Conservation (phyloP, 2,888 invertebrate species). For the Chrysotoxum bicinctum region DNA sequence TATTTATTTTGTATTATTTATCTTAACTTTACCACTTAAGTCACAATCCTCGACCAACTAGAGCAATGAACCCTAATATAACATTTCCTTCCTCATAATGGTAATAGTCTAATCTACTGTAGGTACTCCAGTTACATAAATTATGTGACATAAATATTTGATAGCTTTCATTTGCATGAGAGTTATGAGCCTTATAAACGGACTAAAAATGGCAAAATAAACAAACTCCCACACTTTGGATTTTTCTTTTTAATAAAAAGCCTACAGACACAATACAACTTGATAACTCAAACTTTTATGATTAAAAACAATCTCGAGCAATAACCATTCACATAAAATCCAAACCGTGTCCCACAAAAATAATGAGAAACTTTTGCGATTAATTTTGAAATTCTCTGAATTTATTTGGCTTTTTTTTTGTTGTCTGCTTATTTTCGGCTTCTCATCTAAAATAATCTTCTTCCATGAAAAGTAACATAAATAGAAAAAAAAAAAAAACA, state of each 20-base stretch:
- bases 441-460: neutral
- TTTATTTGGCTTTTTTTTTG: neutral
- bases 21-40: neutral
- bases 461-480: conserved; percentile 12
- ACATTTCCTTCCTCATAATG: neutral
- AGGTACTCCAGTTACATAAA: conserved; percentile 1
- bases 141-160: conserved; percentile 12
- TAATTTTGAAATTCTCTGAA: conserved; percentile 11
- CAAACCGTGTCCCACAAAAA: conserved; percentile 32
- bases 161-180: conserved; percentile 25
- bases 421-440: neutral
- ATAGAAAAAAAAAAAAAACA: neutral
- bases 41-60: neutral
- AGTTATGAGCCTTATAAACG: conserved; percentile 12
- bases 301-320: conserved; percentile 25
- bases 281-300: conserved; percentile 23
- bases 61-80: neutral
- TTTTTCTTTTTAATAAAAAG: neutral
- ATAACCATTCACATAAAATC: conserved; percentile 28
- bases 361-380: conserved; percentile 37
- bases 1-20: neutral
- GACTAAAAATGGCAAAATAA: neutral
- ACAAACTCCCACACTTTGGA: neutral
- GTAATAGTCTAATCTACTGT: neutral
- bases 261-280: neutral